phyloP scores from a whole-genome alignment of 2,113 vertebrate species.

The Corythornis vintsioides region DNA sequence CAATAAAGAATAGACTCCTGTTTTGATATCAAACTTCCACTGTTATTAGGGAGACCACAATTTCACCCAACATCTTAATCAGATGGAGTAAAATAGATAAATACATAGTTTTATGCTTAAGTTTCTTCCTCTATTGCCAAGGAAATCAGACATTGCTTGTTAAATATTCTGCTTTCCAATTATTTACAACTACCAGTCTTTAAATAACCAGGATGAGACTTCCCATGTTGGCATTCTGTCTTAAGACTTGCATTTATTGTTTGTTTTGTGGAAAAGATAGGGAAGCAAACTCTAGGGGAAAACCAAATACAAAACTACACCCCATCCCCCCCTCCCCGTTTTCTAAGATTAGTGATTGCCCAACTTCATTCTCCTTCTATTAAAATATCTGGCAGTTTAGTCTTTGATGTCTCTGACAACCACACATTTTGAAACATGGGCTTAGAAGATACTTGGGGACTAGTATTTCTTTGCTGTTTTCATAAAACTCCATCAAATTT shows the following conservation, averaged over 20 bases:
- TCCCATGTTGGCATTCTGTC: background rate
- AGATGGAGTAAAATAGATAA: background rate
- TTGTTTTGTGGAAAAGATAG: background rate
- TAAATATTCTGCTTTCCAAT: background rate
- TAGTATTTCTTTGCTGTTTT: background rate
- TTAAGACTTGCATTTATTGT: background rate
- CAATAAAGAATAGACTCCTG: background rate
- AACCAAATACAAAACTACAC: background rate
- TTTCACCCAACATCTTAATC: background rate
- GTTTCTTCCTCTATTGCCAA: background rate
- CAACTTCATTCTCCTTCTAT: background rate
- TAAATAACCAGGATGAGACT: background rate
- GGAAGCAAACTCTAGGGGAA: background rate
- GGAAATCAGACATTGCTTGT: background rate
- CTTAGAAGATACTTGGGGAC: background rate
- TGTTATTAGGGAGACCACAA: fast-evolving
- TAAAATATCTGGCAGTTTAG: background rate
- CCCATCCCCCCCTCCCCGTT: background rate
- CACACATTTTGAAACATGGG: background rate
- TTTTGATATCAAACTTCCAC: background rate
- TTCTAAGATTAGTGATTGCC: background rate
- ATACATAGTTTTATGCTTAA: background rate
- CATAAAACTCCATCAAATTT: background rate
- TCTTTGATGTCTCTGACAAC: background rate
- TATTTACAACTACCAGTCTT: background rate